Evolutionary conservation across 2,113 vertebrate genomes (phyloP), one percentile per base, ranked within the genome.

Genomic region (Dendrocopos noguchii): DNA sequence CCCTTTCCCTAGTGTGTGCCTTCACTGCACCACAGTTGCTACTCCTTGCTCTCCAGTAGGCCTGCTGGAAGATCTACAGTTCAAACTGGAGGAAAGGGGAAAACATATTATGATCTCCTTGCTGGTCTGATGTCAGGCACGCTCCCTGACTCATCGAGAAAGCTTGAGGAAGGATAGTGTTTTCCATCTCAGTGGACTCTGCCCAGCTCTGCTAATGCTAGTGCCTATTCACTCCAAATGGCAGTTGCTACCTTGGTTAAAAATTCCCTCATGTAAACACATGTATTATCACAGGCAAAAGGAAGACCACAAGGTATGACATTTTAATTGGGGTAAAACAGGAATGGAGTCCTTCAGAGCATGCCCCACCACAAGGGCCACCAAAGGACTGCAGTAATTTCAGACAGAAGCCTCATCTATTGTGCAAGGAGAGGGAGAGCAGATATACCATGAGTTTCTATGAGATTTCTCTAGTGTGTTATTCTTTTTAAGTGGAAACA

Each of bases 401-500:
- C 63, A 84, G 44, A 24, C 28, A 91, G 76, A 96, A 75, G 31
- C 5, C 31, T 79, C 87, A 66, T 81, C 65, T 79, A 15, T 36
- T 22, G 79, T 84, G 71, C 28, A 77, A 86, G 59, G 53, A 28
- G 2, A 46, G 24, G 9, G 44, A 29, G 24, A 80, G 80, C 39
- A 80, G 70, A 88, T 63, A 80, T 36, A 94, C 73, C 84, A 91
- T 20, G 52, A 84, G 60, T 24, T 77, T 50, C 85, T 91, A 90
- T 76, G 85, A 97, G 96, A 97, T 92, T 96, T 81, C 91, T 96
- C 94, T 72, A 22, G 74, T 24, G 71, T 70, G 57, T 63, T 80
- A 82, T 95, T 96, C 80, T 91, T 96, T 12, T 94, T 93, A 96
- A 96, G 92, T 93, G 87, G 96, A 97, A 98, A 97, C 97, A 98